These are phyloP conservation scores for Zapornia atra DNA, from an alignment of 2,113 vertebrate genomes.

Conservation along the genomic window DNA sequence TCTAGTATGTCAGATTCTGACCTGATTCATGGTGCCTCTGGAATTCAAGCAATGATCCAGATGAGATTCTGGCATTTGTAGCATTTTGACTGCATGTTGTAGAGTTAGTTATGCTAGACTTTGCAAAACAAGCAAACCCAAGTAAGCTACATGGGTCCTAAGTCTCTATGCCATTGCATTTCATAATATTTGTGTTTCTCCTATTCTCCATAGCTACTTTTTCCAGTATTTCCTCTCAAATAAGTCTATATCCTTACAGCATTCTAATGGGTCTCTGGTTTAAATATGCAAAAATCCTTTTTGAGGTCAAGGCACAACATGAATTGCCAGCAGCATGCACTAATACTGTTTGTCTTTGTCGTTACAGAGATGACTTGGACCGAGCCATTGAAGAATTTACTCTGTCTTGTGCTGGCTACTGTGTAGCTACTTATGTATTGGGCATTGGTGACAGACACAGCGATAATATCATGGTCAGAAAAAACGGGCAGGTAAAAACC, in stretches of 20 bases:
- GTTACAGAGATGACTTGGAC: conserved; percentile 89
- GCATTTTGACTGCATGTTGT: not conserved
- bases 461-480: conserved; percentile 99
- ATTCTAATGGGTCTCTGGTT: not conserved
- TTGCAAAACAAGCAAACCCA: not conserved
- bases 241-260: not conserved
- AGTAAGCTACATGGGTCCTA: not conserved
- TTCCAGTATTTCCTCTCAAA: not conserved
- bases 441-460: conserved; percentile 98
- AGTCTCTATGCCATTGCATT: not conserved
- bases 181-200: not conserved
- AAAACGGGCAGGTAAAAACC: conserved; percentile 91
- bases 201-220: not conserved
- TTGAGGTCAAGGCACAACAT: not conserved
- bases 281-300: not conserved
- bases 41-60: not conserved
- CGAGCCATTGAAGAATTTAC: conserved; percentile 98
- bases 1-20: not conserved
- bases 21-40: not conserved
- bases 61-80: not conserved
- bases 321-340: not conserved
- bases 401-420: conserved; percentile 98
- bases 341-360: not conserved
- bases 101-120: not conserved
- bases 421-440: conserved; percentile 97